These are phyloP conservation scores for Gastrophryne carolinensis DNA, from an alignment of 2,797 vertebrate species.

Conservation along the genomic window DNA sequence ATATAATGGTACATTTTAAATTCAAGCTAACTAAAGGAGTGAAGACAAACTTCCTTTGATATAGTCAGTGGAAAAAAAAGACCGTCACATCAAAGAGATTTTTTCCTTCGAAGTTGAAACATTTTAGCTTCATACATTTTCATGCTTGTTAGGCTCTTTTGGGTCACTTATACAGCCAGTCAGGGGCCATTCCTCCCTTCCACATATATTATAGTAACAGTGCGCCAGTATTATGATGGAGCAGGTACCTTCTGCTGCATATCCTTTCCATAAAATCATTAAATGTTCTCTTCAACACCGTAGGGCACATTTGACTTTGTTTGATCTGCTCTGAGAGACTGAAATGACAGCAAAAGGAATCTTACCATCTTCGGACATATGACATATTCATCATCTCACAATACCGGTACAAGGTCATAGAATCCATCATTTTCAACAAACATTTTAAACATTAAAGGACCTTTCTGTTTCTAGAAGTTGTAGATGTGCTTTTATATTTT, in stretches of 20 bases:
- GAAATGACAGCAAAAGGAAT: slow-evolving; percentile 26
- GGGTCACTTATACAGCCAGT: background rate
- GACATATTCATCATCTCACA: slow-evolving; percentile 24
- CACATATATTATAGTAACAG: slow-evolving; percentile 13
- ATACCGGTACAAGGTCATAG: slow-evolving; percentile 33
- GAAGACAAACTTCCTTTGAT: background rate
- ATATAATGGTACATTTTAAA: too few species aligned
- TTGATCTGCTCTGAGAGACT: slow-evolving; percentile 39
- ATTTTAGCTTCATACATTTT: background rate
- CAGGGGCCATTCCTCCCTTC: background rate
- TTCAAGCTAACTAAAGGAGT: too few species aligned
- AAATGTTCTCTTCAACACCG: slow-evolving; percentile 42
- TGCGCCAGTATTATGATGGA: slow-evolving; percentile 17
- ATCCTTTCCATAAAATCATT: slow-evolving; percentile 33
- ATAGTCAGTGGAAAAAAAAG: background rate
- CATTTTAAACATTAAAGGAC: too few species aligned
- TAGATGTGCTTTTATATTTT: too few species aligned
- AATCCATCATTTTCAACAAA: slow-evolving; percentile 29
- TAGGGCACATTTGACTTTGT: slow-evolving; percentile 38
- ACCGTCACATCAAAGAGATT: background rate
- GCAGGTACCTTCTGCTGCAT: background rate
- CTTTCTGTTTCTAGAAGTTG: too few species aligned
- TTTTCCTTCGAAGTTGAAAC: slow-evolving; percentile 4
- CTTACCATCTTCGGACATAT: slow-evolving; percentile 16
- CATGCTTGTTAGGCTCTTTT: slow-evolving; percentile 12